These are phyloP conservation scores for Ganaspis sp. DNA, from an alignment of 1,140 invertebrate species.

Conservation along the genomic window DNA sequence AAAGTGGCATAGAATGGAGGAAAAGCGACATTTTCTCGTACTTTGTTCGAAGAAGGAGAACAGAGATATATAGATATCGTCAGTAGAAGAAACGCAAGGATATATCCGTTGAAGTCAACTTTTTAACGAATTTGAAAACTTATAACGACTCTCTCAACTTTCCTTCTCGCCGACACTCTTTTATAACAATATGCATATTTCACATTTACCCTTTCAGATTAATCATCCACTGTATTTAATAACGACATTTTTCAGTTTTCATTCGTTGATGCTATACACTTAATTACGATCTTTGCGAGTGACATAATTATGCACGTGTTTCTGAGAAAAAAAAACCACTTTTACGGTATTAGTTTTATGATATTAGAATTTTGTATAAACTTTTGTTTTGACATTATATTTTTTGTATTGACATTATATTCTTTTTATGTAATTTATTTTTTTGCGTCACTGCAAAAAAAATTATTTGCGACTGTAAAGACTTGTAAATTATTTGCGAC, in stretches of 20 bases:
- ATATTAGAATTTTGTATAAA: no score
- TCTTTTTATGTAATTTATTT: no score
- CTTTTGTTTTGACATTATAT: no score
- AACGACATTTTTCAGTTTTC: neutral
- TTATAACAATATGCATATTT: conserved; percentile 13
- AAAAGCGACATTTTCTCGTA: neutral
- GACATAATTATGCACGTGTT: no score
- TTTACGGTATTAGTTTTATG: no score
- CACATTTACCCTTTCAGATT: neutral
- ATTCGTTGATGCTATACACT: no score
- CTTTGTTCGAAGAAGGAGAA: neutral
- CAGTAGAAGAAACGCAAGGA: neutral
- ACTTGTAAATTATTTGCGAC: no score
- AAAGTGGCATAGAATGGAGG: neutral
- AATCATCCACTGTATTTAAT: neutral
- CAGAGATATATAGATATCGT: neutral
- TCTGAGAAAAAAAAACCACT: no score
- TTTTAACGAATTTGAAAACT: conserved; percentile 26
- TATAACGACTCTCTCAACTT: conserved; percentile 14
- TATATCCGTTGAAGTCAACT: neutral
- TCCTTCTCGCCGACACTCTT: neutral
- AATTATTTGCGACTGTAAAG: no score
- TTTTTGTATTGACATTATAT: no score
- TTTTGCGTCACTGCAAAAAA: no score
- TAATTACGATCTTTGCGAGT: no score